Base-by-base conservation (phyloP, 2,888 invertebrate species). In the Allacma fusca region DNA sequence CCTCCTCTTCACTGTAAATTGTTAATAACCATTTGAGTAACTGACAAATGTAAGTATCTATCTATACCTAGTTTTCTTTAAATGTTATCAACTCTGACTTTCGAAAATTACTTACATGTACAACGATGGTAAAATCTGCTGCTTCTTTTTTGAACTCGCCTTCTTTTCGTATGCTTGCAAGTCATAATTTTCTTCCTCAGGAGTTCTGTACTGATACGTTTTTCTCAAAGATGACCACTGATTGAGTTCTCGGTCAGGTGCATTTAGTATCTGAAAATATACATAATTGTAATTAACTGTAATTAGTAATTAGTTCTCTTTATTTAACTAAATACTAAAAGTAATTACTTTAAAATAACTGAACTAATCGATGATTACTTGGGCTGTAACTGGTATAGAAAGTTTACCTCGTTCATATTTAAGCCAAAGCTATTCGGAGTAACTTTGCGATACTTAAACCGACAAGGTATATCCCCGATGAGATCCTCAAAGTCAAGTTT, bases 401-500 rank as follows among this genome's bases (percentile, higher is more conserved):
- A 72, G 43, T 29, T n/a, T 86, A 96, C 96, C 91, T 99, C 99
- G 85, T 96, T 96, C 67, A 93, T 88, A 5, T 91, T 91, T 28
- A 99, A 88, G 0, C 99, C 99, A 87, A 93, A 99, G 87, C 93
- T 92, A 86, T 98, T 98, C 0, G 96, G 92, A 59, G 92, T 89
- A 0, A 94, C 96, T 86, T 94, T 90, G 34, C 96, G 90, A 86
- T 99, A 99, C 85, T 95, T 96, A 87, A 97, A 99, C 83, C 94
- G 89, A 79, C 96, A 97, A 0, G 96, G 96, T 83, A 93, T 87
- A 85, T 97, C 96, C 0, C 92, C 97, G 70, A 98, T 92, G 72
- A 98, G 91, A 87, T 99, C 98, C 86, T 98, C 98, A 86, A 94
- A 98, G 87, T 98, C 96, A 86, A 98, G 88, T 85, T 93, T 91